Evolutionary conservation across 2,113 vertebrate genomes (phyloP).

Genomic region (Tychaedon coryphoeus): DNA sequence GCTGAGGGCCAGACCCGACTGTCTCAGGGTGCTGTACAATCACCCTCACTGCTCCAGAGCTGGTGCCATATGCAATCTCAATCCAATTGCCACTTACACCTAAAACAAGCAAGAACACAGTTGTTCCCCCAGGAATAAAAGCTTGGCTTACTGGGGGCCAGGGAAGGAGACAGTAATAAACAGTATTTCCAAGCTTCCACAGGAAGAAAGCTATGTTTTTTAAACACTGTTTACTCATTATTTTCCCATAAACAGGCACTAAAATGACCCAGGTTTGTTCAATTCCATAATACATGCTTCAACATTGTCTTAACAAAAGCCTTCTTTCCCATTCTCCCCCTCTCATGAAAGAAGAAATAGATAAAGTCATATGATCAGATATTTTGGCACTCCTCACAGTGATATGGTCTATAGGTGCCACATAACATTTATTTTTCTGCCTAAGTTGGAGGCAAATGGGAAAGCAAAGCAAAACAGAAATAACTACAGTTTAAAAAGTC

Average conservation of each 20-base stretch:
- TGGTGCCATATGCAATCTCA: conserved; percentile 95
- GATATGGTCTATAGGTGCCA: background rate
- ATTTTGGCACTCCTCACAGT: background rate
- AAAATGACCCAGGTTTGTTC: background rate
- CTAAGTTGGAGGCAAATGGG: background rate
- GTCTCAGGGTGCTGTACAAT: conserved; percentile 98
- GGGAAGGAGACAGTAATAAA: background rate
- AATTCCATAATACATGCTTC: background rate
- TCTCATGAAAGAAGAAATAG: background rate
- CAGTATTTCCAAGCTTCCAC: background rate
- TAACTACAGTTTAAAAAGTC: background rate
- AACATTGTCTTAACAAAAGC: background rate
- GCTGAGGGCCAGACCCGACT: conserved; percentile 92
- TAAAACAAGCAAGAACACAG: conserved; percentile 18
- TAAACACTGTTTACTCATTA: background rate
- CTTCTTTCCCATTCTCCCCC: background rate
- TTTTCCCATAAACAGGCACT: background rate
- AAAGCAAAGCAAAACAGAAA: background rate
- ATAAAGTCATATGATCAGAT: background rate
- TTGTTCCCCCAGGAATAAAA: background rate
- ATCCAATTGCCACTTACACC: conserved; percentile 98
- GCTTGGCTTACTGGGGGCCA: background rate
- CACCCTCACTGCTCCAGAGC: conserved; percentile 92
- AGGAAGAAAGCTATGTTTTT: background rate
- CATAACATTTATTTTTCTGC: background rate